Conservation (phyloP, 1,140 invertebrate genomes). For the Drosophila kurseongensis region DNA sequence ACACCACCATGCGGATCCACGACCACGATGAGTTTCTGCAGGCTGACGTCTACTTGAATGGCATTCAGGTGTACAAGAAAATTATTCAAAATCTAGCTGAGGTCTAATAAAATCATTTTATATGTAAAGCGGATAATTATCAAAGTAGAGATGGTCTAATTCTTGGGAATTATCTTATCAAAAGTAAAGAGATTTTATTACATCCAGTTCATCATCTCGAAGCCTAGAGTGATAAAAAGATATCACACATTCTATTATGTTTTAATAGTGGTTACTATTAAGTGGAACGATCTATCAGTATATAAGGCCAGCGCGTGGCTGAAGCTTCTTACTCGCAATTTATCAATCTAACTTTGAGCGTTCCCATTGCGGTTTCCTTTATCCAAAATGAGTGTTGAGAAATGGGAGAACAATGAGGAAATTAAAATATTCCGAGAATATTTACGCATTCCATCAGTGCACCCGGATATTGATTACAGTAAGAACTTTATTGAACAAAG, state of each 20-base stretch:
- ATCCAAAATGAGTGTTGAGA: constrained; percentile 38
- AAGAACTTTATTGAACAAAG: background rate
- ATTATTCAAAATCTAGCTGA: constrained; percentile 87
- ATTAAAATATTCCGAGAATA: constrained; percentile 92
- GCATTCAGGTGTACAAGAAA: constrained; percentile 89
- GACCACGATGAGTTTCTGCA: constrained; percentile 92
- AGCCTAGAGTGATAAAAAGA: too few species aligned
- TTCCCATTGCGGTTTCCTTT: background rate
- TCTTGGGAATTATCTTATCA: constrained; percentile 5
- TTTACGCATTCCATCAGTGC: constrained; percentile 91
- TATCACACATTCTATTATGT: too few species aligned
- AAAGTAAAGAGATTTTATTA: background rate
- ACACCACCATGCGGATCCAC: constrained; percentile 90
- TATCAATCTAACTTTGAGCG: background rate
- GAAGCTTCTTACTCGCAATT: background rate
- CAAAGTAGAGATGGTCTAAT: too few species aligned
- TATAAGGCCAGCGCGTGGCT: background rate
- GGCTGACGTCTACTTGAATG: constrained; percentile 89
- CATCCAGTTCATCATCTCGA: too few species aligned
- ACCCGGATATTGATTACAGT: constrained; percentile 91
- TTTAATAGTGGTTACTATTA: too few species aligned
- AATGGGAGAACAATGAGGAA: constrained; percentile 87
- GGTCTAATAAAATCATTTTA: constrained; percentile 33
- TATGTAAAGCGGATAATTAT: too few species aligned
- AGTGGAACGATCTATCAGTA: background rate